Base-by-base conservation (phyloP, 2,113 vertebrate species). In the Actenoides hombroni region DNA sequence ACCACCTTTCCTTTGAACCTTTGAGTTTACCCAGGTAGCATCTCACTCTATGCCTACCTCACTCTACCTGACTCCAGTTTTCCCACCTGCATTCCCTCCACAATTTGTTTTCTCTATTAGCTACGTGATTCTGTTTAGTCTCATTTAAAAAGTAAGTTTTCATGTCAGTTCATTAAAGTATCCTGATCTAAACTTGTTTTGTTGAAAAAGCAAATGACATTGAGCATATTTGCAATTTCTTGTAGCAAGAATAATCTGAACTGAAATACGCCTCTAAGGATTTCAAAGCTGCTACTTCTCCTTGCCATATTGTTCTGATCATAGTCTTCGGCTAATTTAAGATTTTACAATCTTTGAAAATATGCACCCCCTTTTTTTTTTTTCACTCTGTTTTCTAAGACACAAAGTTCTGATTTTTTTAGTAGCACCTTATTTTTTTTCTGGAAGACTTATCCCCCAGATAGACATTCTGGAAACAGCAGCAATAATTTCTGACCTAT, bases 401-500 rank as follows among this genome's bases (percentile, higher is more conserved):
- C 21, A 82, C 9, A 39, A 63, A 65, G 17, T 57, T 74, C n/a
- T 70, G 39, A 5, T 35, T 26, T 60, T 84, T 92, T 86, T 25
- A 71, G 42, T 63, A 70, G 59, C 46, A 83, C 56, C 42, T 87
- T 39, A 51, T 69, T 69, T 93, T 70, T 91, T 64, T 93, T 54
- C 75, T 83, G 75, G 54, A 94, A 76, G 39, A 40, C 59, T 11
- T 29, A 24, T 88, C 63, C 42, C 83, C 51, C 64, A 74, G 64
- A 67, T 0, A 92, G 39, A 81, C 71, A 83, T 88, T 92, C 51
- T 88, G 90, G 56, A 88, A 95, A 71, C 20, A 67, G 42, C 51
- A 90, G 76, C 73, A 86, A 83, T 94, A 39, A 94, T 94, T 95
- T 92, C 92, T 95, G 68, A 93, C 88, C 79, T 92, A 81, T 88